Evolutionary conservation across 1,140 invertebrate genomes (phyloP).

Genomic region (Mylabris phalerata): DNA sequence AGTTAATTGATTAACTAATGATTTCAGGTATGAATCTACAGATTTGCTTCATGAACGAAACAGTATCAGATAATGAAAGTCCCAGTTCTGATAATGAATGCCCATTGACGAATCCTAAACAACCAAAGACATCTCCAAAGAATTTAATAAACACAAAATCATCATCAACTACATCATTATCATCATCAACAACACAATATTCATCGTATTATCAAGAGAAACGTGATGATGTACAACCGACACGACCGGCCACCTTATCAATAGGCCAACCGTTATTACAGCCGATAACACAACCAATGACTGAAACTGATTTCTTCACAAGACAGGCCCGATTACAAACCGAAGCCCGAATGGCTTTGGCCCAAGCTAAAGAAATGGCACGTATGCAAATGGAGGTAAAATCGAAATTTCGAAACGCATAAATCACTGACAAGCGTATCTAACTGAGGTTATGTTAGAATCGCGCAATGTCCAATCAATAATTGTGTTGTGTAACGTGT

Average conservation of each 20-base stretch:
- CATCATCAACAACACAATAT: conserved; percentile 18
- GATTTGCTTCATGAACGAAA: conserved; percentile 94
- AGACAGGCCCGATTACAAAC: conserved; percentile 79
- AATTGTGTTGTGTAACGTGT: too few relatives aligned
- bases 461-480: too few relatives aligned
- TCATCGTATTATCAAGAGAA: conserved; percentile 12
- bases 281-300: conserved; percentile 39
- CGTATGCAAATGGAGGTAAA: conserved; percentile 85
- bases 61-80: conserved; percentile 74
- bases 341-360: conserved; percentile 81
- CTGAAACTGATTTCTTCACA: conserved; percentile 69
- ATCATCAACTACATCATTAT: background rate
- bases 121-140: conserved; percentile 36
- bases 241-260: conserved; percentile 36
- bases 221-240: conserved; percentile 17
- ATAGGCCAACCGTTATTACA: conserved; percentile 33
- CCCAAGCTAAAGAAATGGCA: conserved; percentile 87
- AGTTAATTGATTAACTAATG: too few relatives aligned
- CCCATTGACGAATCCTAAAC: conserved; percentile 36
- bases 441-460: too few relatives aligned
- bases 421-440: too few relatives aligned
- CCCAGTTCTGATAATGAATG: conserved; percentile 60
- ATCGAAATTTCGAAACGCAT: background rate
- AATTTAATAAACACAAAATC: conserved; percentile 1
- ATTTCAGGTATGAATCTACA: conserved; percentile 69